Percentiles rank a stretch among this genome's conserved stretches.
phyloP scores from a whole-genome alignment of 35 echinoderm and acorn worm species.

The Heliocidaris erythrogramma region DNA sequence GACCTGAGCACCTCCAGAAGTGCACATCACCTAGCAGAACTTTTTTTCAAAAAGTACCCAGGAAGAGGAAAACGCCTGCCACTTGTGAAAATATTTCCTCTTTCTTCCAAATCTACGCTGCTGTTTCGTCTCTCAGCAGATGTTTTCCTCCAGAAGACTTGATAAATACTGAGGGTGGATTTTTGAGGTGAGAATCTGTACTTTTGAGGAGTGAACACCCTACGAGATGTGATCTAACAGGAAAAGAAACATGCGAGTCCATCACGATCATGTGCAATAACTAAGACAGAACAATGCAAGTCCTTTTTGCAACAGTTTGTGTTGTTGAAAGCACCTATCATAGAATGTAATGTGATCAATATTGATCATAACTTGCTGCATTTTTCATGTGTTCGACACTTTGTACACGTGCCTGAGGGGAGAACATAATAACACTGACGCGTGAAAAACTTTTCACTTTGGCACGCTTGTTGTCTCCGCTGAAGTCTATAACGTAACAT shows the following conservation, averaged over 20 bases:
- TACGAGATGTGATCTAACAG: neutral
- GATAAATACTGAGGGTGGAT: no score
- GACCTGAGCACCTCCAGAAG: neutral
- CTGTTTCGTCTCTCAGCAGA: neutral
- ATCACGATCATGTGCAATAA: neutral
- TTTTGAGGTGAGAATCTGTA: neutral
- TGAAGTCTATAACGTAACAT: neutral
- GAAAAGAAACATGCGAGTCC: neutral
- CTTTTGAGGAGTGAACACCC: neutral
- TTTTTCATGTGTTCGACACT: neutral
- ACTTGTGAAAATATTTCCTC: constrained; percentile 12
- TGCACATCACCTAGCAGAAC: neutral
- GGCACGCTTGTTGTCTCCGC: no score
- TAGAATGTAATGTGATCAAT: neutral
- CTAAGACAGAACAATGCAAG: neutral
- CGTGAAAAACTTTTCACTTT: no score
- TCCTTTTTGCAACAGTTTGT: neutral
- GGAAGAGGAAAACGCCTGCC: neutral
- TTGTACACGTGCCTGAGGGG: neutral
- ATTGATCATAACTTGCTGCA: neutral
- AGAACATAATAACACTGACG: neutral
- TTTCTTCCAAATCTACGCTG: neutral
- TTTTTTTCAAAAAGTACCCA: neutral
- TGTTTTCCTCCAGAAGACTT: neutral
- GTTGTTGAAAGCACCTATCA: neutral